Evolutionary conservation across 2,888 invertebrate species (phyloP), one percentile per base, ranked within the genome.

Genomic region (Junonia oenone): DNA sequence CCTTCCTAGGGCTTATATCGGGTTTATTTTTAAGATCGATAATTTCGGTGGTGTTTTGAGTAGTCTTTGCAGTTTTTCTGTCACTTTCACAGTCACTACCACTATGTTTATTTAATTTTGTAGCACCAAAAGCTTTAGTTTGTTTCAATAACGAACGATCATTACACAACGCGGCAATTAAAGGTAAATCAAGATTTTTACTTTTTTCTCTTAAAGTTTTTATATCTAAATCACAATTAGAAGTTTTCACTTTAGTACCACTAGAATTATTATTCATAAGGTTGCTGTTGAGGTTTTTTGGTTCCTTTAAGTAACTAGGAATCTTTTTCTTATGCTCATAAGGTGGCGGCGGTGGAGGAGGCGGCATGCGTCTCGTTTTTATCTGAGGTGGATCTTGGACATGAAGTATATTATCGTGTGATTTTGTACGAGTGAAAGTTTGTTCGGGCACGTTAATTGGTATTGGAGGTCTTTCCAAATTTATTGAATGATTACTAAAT

Each of bases 141-240:
- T 97, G 97, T 83, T 96, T 96, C 57, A 97, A 90, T 71, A 98
- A 91, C 58, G 97, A 96, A 56, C 96, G 93, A 83, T 98, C 98
- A 78, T 98, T 98, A 90, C 97, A 98, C 67, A 98, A 91, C 11
- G 98, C 98, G 58, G 97, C 96, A 75, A 98, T 97, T 59, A 98
- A 91, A 15, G 98, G 98, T 80, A 98, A 91, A 85, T 97, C 97
- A 72, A 97, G 91, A 77, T 97, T 95, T 76, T 95, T 95, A 84
- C 96, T 97, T 86, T 97, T 96, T 83, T 97, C 97, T 56, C 97
- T 92, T 60, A 97, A 90, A 65, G 95, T 93, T 73, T 95, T 94
- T 70, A 97, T 96, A 81, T 97, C 97, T 83, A 90, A 77, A 81
- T 89, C 90, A 83, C 87, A 84, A 81, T 88, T 89, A 53, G 81